Percentiles rank a stretch among this genome's conserved stretches.
Conservation (phyloP, 2,888 invertebrate species). For the Petrolisthes manimaculis region DNA sequence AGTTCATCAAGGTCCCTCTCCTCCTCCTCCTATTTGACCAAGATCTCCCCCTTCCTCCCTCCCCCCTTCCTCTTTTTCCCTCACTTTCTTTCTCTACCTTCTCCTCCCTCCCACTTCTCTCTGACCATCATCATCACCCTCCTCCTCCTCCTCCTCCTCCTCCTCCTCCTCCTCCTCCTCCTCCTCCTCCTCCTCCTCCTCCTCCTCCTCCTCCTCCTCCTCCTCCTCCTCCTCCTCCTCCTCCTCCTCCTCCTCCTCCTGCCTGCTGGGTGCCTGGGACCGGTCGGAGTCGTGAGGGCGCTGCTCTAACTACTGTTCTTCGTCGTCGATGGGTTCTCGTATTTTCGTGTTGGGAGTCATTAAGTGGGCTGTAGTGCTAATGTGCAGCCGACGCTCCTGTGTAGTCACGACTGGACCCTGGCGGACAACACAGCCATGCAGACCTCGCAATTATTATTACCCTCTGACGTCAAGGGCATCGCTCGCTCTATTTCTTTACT, state of each 20-base stretch:
- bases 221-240: neutral
- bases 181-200: constrained; percentile 12
- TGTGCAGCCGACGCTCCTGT: constrained; percentile 47
- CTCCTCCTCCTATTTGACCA: too few species aligned
- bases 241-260: neutral
- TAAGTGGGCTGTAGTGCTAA: constrained; percentile 46
- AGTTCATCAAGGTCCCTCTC: too few species aligned
- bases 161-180: neutral
- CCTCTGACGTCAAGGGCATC: constrained; percentile 29
- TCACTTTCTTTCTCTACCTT: too few species aligned
- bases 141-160: constrained; percentile 12
- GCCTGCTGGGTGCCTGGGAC: neutral
- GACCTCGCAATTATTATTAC: constrained; percentile 33
- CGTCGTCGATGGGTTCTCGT: constrained; percentile 39
- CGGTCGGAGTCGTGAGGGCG: constrained; percentile 11
- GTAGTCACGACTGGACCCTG: constrained; percentile 49
- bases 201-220: neutral
- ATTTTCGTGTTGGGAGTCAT: constrained; percentile 50
- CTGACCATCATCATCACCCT: constrained; percentile 1
- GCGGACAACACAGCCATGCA: constrained; percentile 10
- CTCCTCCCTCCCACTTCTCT: neutral
- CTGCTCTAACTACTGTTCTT: constrained; percentile 17
- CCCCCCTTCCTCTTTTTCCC: too few species aligned
- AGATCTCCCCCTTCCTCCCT: too few species aligned
- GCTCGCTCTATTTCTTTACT: neutral